A percentile compares a stretch with the other conserved stretches of the same genome.
phyloP scores from a whole-genome alignment of 2,888 invertebrate genomes.

The Hydriomena furcata region DNA sequence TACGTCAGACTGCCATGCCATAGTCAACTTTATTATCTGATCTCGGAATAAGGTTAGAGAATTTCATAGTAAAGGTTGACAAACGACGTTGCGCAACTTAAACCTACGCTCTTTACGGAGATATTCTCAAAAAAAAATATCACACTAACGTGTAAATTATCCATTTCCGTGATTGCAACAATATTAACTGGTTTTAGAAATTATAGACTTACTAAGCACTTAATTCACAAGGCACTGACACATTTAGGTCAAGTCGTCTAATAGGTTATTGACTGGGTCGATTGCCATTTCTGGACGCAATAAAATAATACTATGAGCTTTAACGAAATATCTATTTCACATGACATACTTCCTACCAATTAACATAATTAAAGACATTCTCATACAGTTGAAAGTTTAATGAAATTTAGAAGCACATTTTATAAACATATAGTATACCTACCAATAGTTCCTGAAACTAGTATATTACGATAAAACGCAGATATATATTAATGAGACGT shows the following conservation, averaged over 20 bases:
- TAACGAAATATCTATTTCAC: too few relatives aligned
- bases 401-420: too few relatives aligned
- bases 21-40: slow-evolving; percentile 17
- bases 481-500: too few relatives aligned
- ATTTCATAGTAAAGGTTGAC: slow-evolving; percentile 14
- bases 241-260: slow-evolving; percentile 18
- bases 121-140: slow-evolving; percentile 10
- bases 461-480: too few relatives aligned
- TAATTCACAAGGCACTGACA: slow-evolving; percentile 17
- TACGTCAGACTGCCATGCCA: slow-evolving; percentile 12
- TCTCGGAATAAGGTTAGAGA: slow-evolving; percentile 3
- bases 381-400: too few relatives aligned
- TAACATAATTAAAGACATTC: too few relatives aligned
- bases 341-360: too few relatives aligned
- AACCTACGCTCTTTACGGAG: slow-evolving; percentile 10
- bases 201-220: slow-evolving; percentile 8
- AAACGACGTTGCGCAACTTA: slow-evolving; percentile 7
- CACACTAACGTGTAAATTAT: slow-evolving; percentile 5
- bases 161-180: slow-evolving; percentile 6
- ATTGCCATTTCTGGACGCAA: slow-evolving; percentile 3
- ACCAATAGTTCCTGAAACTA: too few relatives aligned
- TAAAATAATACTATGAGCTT: not conserved
- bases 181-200: slow-evolving; percentile 14
- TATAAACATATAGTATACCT: too few relatives aligned
- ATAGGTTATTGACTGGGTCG: slow-evolving; percentile 13